These are phyloP conservation scores for Chymomyza procnemis DNA, from an alignment of 2,888 invertebrate species.

Conservation along the genomic window DNA sequence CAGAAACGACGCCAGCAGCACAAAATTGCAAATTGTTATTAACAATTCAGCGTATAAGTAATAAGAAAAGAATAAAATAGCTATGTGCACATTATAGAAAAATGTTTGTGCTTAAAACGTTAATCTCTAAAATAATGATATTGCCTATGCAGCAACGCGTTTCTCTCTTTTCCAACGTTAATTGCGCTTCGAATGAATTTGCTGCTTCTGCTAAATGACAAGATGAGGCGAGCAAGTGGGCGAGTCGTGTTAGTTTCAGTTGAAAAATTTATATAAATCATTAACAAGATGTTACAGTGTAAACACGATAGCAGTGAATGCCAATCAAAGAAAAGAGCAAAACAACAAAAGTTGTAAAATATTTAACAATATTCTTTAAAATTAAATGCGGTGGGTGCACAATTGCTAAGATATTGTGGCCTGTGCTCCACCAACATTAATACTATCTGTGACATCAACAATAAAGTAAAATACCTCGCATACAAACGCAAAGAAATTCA, in stretches of 20 bases:
- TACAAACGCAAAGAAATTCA: slow-evolving; percentile 15
- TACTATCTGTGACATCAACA: slow-evolving; percentile 27
- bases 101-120: neutral
- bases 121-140: neutral
- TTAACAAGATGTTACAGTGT: slow-evolving; percentile 25
- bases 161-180: slow-evolving; percentile 62
- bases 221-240: slow-evolving; percentile 56
- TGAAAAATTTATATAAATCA: slow-evolving; percentile 42
- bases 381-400: neutral
- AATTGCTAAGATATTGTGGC: neutral
- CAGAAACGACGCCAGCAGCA: slow-evolving; percentile 1
- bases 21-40: slow-evolving; percentile 1
- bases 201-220: slow-evolving; percentile 42
- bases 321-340: neutral
- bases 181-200: slow-evolving; percentile 55
- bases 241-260: slow-evolving; percentile 25
- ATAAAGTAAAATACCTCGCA: slow-evolving; percentile 16
- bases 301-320: slow-evolving; percentile 13
- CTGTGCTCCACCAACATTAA: neutral
- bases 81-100: slow-evolving; percentile 17
- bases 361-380: slow-evolving; percentile 7
- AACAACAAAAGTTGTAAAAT: slow-evolving; percentile 3
- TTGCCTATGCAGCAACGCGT: slow-evolving; percentile 42
- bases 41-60: slow-evolving; percentile 12
- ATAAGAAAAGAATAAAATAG: neutral